A percentile compares a stretch with the other conserved stretches of the same genome.
These are phyloP conservation scores for Ichneumon xanthorius DNA, from an alignment of 2,888 invertebrate genomes.

Conservation along the genomic window DNA sequence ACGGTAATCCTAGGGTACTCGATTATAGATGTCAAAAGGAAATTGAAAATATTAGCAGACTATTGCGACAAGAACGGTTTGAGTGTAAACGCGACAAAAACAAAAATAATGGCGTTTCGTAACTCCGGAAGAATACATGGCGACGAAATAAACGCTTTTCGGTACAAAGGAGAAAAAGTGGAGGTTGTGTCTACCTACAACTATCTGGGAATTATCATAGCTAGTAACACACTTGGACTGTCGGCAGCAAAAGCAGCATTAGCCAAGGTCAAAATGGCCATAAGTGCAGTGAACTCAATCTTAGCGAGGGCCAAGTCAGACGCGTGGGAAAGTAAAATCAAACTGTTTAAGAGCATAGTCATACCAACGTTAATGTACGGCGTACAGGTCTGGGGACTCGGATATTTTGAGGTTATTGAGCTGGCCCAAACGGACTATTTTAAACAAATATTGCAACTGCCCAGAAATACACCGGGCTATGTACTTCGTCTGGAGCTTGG, in stretches of 20 bases:
- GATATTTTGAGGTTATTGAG: no score
- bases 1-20: no score
- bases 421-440: no score
- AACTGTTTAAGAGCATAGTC: no score
- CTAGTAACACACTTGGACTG: neutral
- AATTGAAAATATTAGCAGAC: slow-evolving; percentile 48
- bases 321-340: no score
- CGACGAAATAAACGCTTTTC: slow-evolving; percentile 1
- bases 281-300: slow-evolving; percentile 13
- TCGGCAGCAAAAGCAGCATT: slow-evolving; percentile 32
- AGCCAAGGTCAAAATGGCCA: slow-evolving; percentile 27
- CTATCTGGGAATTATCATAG: slow-evolving; percentile 35
- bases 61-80: slow-evolving; percentile 64
- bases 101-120: slow-evolving; percentile 40
- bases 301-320: no score
- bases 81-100: slow-evolving; percentile 59
- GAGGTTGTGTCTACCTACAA: slow-evolving; percentile 57
- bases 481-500: no score
- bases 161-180: slow-evolving; percentile 44
- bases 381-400: no score
- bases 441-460: no score
- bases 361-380: no score
- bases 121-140: slow-evolving; percentile 52
- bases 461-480: no score
- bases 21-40: slow-evolving; percentile 57